Conservation (phyloP, 2,888 invertebrate genomes). For the Conus canariensis region DNA sequence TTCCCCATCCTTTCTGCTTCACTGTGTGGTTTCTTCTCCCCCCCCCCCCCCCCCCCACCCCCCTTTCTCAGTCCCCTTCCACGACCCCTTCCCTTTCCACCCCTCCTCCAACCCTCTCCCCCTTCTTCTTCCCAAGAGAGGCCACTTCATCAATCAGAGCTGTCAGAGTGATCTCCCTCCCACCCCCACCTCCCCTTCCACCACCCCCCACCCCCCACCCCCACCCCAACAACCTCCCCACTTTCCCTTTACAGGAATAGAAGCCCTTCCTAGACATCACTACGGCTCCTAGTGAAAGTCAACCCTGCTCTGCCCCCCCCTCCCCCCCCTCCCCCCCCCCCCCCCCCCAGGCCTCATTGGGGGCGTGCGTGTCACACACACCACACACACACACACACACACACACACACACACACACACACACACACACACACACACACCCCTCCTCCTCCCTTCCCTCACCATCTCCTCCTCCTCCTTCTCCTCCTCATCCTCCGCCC, state of each 20-base stretch:
- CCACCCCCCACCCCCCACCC: not conserved
- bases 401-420: not conserved
- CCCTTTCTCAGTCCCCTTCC: not conserved
- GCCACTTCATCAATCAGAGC: constrained; percentile 5
- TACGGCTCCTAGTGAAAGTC: not conserved
- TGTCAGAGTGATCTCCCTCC: not conserved
- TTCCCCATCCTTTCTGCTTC: not conserved
- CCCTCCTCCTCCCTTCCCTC: not conserved
- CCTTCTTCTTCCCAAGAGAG: not conserved
- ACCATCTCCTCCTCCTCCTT: not conserved
- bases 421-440: too few species aligned
- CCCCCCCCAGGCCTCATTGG: too few species aligned
- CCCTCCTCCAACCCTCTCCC: not conserved
- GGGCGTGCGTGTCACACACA: too few species aligned
- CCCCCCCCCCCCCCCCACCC: not conserved
- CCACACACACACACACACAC: too few species aligned
- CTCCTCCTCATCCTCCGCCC: not conserved
- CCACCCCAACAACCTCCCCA: too few species aligned
- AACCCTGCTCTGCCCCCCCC: not conserved
- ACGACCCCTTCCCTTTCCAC: not conserved
- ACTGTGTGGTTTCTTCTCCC: not conserved
- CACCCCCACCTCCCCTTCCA: not conserved
- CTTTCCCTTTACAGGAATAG: too few species aligned
- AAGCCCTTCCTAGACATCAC: not conserved
- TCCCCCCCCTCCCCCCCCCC: too few species aligned